Base-by-base conservation (phyloP, 2,797 vertebrate genomes). In the Tolypeutes matacus region DNA sequence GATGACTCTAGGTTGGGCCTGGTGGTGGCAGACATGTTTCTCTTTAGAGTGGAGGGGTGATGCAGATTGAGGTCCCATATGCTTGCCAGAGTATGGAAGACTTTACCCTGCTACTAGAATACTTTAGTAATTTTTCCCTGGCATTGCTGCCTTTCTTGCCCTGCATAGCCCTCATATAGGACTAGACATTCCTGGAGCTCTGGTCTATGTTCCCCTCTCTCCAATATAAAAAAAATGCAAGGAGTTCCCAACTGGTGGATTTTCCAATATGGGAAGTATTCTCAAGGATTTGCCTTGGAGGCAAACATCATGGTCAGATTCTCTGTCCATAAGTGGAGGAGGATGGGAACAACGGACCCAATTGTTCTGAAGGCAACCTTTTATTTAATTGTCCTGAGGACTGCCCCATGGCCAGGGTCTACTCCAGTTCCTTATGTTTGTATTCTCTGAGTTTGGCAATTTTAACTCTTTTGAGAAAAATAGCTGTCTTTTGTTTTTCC, bases 191-290 rank as follows among this genome's bases (percentile, higher is more conserved):
- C 49, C n/a, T 82, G 17, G 53, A 93, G 56, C 10, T 49, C 62
- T 86, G 11, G 58, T 60, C 25, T 56, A 77, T 60, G 73, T 93
- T 76, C 51, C 39, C 81, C 17, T 96, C 27, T 65, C 93, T 89
- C 34, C 36, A 58, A 92, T 67, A 29, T 67, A 91, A 77, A 73
- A 77, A 73, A 88, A 67, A 27, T 17, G 9, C 14, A 36, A 75
- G 58, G 51, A 25, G 29, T 29, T n/a, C 31, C 42, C 15, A 14
- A n/a, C 73, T 65, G 56, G 39, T 4, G 17, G 34, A 34, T 51
- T 73, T 39, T 39, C 62, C 36, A 21, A 31, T 36, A 25, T 0
- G 0, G 42, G 31, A 84, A 51, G 15, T 60, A 34, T 46, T 72
- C n/a, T 39, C 23, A 12, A 56, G 77, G 12, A 14, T 25, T n/a